Base-by-base conservation (phyloP, 2,113 vertebrate species). In the Candoia aspera region DNA sequence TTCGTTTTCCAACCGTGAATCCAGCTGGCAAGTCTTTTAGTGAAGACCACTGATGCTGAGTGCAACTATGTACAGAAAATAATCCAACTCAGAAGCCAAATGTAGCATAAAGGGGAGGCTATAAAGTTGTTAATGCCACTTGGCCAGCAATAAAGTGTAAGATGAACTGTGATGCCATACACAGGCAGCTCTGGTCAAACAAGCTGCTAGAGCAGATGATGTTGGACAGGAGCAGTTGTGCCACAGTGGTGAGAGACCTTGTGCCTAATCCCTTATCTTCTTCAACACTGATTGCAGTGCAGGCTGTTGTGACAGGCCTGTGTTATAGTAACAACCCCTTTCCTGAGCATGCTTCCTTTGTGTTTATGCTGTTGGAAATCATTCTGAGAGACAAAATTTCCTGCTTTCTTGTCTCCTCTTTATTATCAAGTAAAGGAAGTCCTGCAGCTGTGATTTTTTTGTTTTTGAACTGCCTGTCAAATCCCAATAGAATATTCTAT, bases 101-200 rank as follows among this genome's bases (percentile, higher is more conserved):
- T 13, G 73, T 90, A 84, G 92, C 86, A 87, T 33, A 54, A 86
- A 90, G 42, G 12, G 54, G 3, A 37, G 24, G 55, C 90, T 79
- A 79, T 79, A 85, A 33, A 37, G 86, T 37, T 92, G 26, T 8
- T 53, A 54, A 89, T 62, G 23, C 46, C 12, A 84, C 60, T 83
- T 84, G 42, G 64, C 54, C 6, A 33, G 3, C 86, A 55, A 79
- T 55, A 90, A 94, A 89, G 13, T 88, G 87, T 57, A 92, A 94
- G 83, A 10, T 87, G 53, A 64, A 15, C 19, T 21, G 10, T 54
- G 21, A 33, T 57, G n/a, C 29, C 57, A 58, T 64, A 37, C 19
- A 23, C 33, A 42, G 60, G 60, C 62, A 58, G 11, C 33, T 58
- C 54, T 1, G 1, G 29, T 12, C 23, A n/a, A 57, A 11, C 42